Base-by-base conservation (phyloP, 1,140 invertebrate genomes). In the Drosophila kohkoa region DNA sequence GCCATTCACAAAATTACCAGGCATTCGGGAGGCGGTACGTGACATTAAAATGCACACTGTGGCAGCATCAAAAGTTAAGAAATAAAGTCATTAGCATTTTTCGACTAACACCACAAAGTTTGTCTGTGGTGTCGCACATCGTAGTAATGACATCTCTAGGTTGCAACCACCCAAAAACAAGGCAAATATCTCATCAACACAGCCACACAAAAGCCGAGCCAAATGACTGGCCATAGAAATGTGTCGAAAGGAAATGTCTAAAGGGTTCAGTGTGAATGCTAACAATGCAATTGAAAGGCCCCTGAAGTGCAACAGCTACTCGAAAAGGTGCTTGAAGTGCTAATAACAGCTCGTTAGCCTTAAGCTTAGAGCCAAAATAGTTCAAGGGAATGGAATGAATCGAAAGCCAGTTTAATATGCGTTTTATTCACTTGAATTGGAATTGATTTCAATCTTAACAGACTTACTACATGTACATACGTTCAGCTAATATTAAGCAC, bases 21-120 rank as follows among this genome's bases (percentile, higher is more conserved):
- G 43, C 46, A 48, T 70, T 57, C 32, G 35, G 15, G 16, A 65
- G 46, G 52, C 13, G 45, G 54, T 43, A 60, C 57, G 66, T 83
- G 85, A 79, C 85, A 88, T 88, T 89, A 89, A 89, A 88, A 89
- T 88, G 83, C 83, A 88, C 70, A 89, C 80, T 88, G 85, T 72
- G 57, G 41, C 63, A 52, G 52, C 77, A 72, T 71, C 77, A 82
- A 51, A 25, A 82, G 85, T 89, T 81, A 72, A 83, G 85, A 83
- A 83, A 88, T 89, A 88, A 88, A 88, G 83, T 88, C 85, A 88
- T 88, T 88, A 88, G 83, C 85, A 88, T 88, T 78, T 86, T 89
- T 88, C 64, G 83, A 80, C 77, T 88, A 88, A 87, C 83, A 86
- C 75, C 82, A 79, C 41, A 68, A 77, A 25, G 30, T 28, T 46